Evolutionary conservation across 2,113 vertebrate genomes (phyloP), one percentile per base, ranked within the genome.

Genomic region (Otus sunia): DNA sequence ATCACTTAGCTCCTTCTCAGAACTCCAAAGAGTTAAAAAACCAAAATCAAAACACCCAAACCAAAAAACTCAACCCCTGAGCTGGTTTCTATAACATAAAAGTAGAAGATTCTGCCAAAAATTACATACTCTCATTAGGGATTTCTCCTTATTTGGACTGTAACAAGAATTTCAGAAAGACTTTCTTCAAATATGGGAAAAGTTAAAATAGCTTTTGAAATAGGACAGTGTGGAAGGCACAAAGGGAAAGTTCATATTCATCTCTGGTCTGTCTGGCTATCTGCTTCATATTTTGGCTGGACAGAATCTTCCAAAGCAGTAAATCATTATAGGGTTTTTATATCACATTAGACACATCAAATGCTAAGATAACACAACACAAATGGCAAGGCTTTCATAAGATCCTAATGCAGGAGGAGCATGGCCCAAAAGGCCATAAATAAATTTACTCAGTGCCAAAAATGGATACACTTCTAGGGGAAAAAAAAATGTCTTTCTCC

Each of bases 321-420:
- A 97, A 93, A 91, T 95, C 37, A 81, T 69, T 91, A 30, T 23
- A 80, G 14, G 49, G 37, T 7, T 58, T 96, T 94, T 50, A 64
- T 75, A 77, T 90, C 75, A 50, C 62, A 60, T 94, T 92, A 93
- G 58, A 87, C 83, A 93, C 82, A 93, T 92, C 76, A 96, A 93
- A 92, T 92, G 47, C 29, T 67, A 37, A 56, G 49, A 85, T 66
- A 68, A 88, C 77, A 85, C 21, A 81, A 76, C 43, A 91, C 45
- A 79, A 79, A 71, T 9, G 12, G 59, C 19, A 96, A 73, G 26
- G 55, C 3, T 85, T 88, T 86, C 27, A 39, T 75, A 78, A 86
- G 36, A 60, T 92, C 68, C 68, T 68, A 90, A 72, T 75, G 82
- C 37, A 89, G 37, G 26, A 86, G 8, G 27, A 88, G 37, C 60